These are phyloP conservation scores for Megalops atlanticus DNA, from an alignment of 2,113 vertebrate genomes.

Conservation along the genomic window DNA sequence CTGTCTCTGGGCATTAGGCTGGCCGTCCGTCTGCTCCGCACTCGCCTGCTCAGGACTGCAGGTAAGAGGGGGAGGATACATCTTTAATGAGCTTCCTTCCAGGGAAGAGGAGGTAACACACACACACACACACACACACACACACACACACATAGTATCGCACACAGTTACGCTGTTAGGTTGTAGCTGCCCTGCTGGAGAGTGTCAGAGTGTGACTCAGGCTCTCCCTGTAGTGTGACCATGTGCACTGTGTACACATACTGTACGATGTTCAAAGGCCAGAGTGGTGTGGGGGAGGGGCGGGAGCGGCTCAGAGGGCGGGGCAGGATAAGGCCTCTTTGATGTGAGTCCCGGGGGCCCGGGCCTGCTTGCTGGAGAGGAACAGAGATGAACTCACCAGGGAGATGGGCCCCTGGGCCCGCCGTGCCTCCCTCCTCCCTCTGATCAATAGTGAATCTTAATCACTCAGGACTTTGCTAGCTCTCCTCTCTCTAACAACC, in stretches of 20 bases:
- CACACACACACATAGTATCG: neutral
- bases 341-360: slow-evolving; percentile 60
- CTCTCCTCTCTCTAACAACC: neutral
- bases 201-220: neutral
- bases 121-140: slow-evolving; percentile 22
- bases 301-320: slow-evolving; percentile 41
- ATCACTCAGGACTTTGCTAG: slow-evolving; percentile 63
- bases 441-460: slow-evolving; percentile 70
- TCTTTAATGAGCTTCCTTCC: slow-evolving; percentile 25
- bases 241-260: too few species aligned
- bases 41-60: neutral
- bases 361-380: slow-evolving; percentile 56
- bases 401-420: slow-evolving; percentile 54
- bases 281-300: slow-evolving; percentile 45
- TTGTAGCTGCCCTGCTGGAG: neutral
- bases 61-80: slow-evolving; percentile 9
- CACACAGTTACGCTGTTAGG: neutral
- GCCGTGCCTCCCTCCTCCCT: slow-evolving; percentile 45
- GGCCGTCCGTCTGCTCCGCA: slow-evolving; percentile 17
- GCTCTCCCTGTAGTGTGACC: too few species aligned
- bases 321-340: slow-evolving; percentile 58
- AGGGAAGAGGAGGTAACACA: slow-evolving; percentile 38
- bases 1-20: slow-evolving; percentile 29
- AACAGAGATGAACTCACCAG: slow-evolving; percentile 60
- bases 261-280: slow-evolving; percentile 64